Evolutionary conservation across 1,140 invertebrate species (phyloP).

Genomic region (Leptinotarsa undecemlineata): DNA sequence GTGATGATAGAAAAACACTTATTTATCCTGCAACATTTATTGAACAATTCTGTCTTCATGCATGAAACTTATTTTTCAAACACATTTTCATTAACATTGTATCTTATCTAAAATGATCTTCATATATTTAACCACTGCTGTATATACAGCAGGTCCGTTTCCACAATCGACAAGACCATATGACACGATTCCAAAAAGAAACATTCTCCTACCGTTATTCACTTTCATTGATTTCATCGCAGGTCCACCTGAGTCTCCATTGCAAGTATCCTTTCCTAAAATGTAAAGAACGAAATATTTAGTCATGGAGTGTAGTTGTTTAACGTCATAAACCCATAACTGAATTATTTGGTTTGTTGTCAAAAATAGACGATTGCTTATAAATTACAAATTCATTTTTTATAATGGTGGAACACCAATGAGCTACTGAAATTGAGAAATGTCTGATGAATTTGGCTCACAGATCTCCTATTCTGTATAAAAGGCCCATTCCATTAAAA

Average conservation of each 20-base stretch:
- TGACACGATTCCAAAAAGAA: slow-evolving; percentile 69
- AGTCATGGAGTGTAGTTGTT: too few relatives aligned
- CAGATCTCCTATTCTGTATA: too few relatives aligned
- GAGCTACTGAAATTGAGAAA: too few relatives aligned
- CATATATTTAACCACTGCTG: slow-evolving; percentile 57
- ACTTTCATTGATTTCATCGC: slow-evolving; percentile 61
- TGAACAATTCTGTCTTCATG: slow-evolving; percentile 20
- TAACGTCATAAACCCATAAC: too few relatives aligned
- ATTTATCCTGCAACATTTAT: not conserved
- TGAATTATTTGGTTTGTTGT: too few relatives aligned
- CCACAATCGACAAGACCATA: slow-evolving; percentile 67
- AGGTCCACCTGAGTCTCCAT: slow-evolving; percentile 76
- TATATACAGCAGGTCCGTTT: slow-evolving; percentile 60
- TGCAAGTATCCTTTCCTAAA: slow-evolving; percentile 59
- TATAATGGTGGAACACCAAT: too few relatives aligned
- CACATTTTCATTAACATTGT: too few relatives aligned
- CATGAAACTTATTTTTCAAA: not conserved
- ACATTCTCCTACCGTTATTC: slow-evolving; percentile 54
- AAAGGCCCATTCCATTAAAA: too few relatives aligned
- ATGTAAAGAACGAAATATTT: not conserved
- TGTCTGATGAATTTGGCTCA: too few relatives aligned
- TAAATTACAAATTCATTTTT: too few relatives aligned
- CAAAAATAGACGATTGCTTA: too few relatives aligned
- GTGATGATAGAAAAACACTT: too few relatives aligned
- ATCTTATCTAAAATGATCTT: slow-evolving; percentile 60